These are phyloP conservation scores for Epizoanthus ramosus DNA, from an alignment of 92 coral and sea anemone genomes.

Conservation along the genomic window DNA sequence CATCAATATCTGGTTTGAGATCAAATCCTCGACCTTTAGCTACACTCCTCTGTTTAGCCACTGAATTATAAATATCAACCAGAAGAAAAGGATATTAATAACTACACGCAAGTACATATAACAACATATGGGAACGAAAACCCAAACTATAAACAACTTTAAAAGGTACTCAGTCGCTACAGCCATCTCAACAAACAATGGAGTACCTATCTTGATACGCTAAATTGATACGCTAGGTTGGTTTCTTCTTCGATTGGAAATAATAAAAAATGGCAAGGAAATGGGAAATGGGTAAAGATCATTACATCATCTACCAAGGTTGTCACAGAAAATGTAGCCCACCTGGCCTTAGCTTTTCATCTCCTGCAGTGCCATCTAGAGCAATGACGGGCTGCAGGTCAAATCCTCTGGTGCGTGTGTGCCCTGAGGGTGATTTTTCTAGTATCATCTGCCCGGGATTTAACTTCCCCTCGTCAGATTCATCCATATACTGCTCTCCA, in stretches of 20 bases:
- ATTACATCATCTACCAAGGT: neutral
- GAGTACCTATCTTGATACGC: too few relatives aligned
- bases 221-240: too few relatives aligned
- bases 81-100: neutral
- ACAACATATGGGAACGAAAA: too few relatives aligned
- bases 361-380: slow-evolving; percentile 42
- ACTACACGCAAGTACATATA: neutral
- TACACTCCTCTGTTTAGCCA: neutral
- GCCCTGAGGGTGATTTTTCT: slow-evolving; percentile 74
- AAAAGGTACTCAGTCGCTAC: too few relatives aligned
- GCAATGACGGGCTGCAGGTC: slow-evolving; percentile 76
- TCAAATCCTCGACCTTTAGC: slow-evolving; percentile 44
- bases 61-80: neutral
- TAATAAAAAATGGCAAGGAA: too few relatives aligned
- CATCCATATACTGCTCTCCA: slow-evolving; percentile 20
- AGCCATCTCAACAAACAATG: too few relatives aligned
- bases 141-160: too few relatives aligned
- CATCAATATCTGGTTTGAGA: slow-evolving; percentile 2
- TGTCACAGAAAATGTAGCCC: neutral
- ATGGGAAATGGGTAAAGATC: too few relatives aligned
- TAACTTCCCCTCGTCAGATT: slow-evolving; percentile 13
- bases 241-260: too few relatives aligned
- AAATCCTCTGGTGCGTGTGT: slow-evolving; percentile 71
- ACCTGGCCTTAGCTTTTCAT: slow-evolving; percentile 11
- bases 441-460: slow-evolving; percentile 60